Conservation (phyloP, 2,797 vertebrate genomes). For the Sebastes kiyomatsui region DNA sequence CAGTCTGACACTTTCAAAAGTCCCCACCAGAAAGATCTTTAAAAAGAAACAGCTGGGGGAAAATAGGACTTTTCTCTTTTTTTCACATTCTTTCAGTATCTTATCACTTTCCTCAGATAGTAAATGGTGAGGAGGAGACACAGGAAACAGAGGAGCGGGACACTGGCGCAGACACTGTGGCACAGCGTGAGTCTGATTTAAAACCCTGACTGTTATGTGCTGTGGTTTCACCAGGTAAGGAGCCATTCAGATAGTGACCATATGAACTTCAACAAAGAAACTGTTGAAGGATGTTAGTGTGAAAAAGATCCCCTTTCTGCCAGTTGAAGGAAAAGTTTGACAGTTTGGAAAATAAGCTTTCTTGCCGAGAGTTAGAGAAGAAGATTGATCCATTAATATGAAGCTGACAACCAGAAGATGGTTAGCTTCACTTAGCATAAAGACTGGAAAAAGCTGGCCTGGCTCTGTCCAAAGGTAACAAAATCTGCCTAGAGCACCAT, state of each 20-base stretch:
- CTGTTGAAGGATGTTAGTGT: neutral
- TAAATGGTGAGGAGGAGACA: slow-evolving; percentile 13
- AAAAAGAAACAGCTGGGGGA: slow-evolving; percentile 65
- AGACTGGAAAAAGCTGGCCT: neutral
- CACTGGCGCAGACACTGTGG: neutral
- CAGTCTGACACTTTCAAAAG: slow-evolving; percentile 48
- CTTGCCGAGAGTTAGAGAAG: neutral
- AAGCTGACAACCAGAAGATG: neutral
- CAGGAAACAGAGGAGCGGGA: slow-evolving; percentile 3
- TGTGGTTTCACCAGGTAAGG: neutral
- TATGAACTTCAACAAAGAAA: neutral
- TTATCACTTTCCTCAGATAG: slow-evolving; percentile 60
- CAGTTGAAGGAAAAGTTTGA: neutral
- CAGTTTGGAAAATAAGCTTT: neutral
- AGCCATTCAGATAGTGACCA: neutral
- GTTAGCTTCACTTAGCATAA: neutral
- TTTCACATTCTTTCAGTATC: slow-evolving; percentile 63
- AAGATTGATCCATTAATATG: neutral
- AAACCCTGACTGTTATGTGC: neutral
- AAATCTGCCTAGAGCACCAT: neutral
- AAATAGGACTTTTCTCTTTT: slow-evolving; percentile 28
- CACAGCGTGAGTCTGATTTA: slow-evolving; percentile 8
- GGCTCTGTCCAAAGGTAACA: neutral
- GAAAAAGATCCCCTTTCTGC: neutral
- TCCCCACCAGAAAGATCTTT: slow-evolving; percentile 42